Conservation (phyloP, 2,113 vertebrate species). For the Eretmodus cyanostictus region DNA sequence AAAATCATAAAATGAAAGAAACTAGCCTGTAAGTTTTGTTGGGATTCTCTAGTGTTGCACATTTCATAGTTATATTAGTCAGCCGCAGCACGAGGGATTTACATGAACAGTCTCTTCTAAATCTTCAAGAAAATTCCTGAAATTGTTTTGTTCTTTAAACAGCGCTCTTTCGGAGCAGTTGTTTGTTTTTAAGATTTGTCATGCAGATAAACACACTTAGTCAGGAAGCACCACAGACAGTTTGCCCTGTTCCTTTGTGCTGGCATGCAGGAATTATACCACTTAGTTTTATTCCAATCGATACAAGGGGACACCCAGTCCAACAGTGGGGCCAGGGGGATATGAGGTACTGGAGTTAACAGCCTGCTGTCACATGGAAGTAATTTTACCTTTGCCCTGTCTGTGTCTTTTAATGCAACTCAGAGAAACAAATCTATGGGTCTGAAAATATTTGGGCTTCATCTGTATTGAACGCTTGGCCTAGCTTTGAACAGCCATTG, state of each 20-base stretch:
- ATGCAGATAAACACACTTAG: not conserved
- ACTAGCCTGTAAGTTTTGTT: not conserved
- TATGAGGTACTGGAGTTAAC: constrained; percentile 61
- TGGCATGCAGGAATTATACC: constrained; percentile 54
- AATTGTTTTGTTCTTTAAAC: not conserved
- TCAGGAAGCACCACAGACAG: not conserved
- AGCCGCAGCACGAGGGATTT: not conserved
- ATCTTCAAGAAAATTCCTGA: not conserved
- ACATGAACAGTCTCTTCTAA: not conserved
- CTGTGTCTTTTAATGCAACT: constrained; percentile 53
- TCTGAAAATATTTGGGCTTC: constrained; percentile 55
- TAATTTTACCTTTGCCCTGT: constrained; percentile 53
- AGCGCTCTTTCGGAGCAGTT: not conserved
- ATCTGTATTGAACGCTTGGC: constrained; percentile 43
- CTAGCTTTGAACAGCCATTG: constrained; percentile 55
- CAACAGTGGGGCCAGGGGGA: constrained; percentile 49
- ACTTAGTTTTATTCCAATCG: constrained; percentile 57
- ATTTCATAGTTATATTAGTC: not conserved
- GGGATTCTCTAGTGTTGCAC: not conserved
- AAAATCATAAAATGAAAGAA: not conserved
- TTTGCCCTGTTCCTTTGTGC: not conserved
- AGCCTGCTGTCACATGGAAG: constrained; percentile 62
- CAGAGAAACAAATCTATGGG: constrained; percentile 45
- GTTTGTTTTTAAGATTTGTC: not conserved
- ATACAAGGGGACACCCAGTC: constrained; percentile 57